A percentile compares a stretch with the other conserved stretches of the same genome.
Conservation (phyloP, 1,140 invertebrate genomes). For the Heliothis subflexa region DNA sequence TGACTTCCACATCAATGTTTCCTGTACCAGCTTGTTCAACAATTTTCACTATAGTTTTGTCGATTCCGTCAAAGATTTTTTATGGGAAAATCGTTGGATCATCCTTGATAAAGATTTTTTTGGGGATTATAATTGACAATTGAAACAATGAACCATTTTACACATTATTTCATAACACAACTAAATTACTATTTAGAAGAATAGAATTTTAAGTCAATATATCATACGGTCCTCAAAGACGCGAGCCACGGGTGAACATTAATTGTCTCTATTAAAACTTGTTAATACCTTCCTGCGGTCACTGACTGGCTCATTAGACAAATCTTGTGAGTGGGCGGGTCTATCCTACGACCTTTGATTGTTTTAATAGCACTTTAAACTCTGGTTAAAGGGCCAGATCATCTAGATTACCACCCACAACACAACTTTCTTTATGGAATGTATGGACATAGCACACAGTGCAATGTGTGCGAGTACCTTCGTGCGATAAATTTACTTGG, state of each 20-base stretch:
- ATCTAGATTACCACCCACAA: neutral
- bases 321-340: constrained; percentile 33
- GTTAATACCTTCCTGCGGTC: constrained; percentile 67
- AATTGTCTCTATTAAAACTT: constrained; percentile 70
- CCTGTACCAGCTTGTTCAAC: neutral
- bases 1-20: neutral
- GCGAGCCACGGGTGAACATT: constrained; percentile 17
- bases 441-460: neutral
- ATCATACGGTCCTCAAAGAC: constrained; percentile 2
- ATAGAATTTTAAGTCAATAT: neutral
- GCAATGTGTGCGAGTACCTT: neutral
- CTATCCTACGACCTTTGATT: constrained; percentile 36
- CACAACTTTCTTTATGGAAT: neutral
- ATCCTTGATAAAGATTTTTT: too few species aligned
- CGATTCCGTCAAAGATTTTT: too few species aligned
- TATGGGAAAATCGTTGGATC: too few species aligned
- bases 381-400: constrained; percentile 12
- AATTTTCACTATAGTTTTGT: neutral
- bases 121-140: too few species aligned
- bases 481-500: neutral
- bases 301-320: constrained; percentile 54
- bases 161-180: too few species aligned
- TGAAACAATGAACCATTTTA: too few species aligned
- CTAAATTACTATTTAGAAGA: neutral
- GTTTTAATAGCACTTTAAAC: constrained; percentile 28